These are phyloP conservation scores for Bombus vancouverensis DNA, from an alignment of 1,140 invertebrate species.

Conservation along the genomic window DNA sequence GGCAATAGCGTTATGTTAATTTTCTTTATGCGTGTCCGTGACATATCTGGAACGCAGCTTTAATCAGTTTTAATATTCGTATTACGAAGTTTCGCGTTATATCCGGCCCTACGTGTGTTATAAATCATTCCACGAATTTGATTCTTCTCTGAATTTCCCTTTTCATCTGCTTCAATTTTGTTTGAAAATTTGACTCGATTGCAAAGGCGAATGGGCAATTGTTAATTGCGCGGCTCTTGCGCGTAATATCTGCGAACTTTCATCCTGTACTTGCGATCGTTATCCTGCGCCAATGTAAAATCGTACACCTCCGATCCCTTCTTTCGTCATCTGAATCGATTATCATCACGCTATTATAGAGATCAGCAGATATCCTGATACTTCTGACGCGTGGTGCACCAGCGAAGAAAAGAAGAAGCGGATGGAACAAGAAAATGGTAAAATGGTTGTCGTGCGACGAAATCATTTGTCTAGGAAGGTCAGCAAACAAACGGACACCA, in stretches of 20 bases:
- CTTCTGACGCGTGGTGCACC: no score
- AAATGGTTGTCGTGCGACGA: constrained; percentile 60
- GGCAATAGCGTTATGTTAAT: background rate
- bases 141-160: background rate
- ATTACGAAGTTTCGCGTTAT: background rate
- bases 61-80: background rate
- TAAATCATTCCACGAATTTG: background rate
- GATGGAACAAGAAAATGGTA: background rate
- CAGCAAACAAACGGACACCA: constrained; percentile 58
- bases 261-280: no score
- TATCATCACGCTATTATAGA: background rate
- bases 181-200: background rate
- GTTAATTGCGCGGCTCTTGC: background rate
- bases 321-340: background rate
- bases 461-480: constrained; percentile 59
- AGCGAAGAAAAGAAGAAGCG: background rate
- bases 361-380: background rate
- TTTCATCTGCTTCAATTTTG: background rate
- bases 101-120: background rate
- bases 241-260: no score
- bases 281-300: no score
- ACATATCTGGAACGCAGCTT: background rate
- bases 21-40: background rate
- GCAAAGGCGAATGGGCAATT: background rate
- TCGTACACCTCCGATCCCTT: background rate